Base-by-base conservation (phyloP, 2,888 invertebrate genomes). In the Oasisia sp. region DNA sequence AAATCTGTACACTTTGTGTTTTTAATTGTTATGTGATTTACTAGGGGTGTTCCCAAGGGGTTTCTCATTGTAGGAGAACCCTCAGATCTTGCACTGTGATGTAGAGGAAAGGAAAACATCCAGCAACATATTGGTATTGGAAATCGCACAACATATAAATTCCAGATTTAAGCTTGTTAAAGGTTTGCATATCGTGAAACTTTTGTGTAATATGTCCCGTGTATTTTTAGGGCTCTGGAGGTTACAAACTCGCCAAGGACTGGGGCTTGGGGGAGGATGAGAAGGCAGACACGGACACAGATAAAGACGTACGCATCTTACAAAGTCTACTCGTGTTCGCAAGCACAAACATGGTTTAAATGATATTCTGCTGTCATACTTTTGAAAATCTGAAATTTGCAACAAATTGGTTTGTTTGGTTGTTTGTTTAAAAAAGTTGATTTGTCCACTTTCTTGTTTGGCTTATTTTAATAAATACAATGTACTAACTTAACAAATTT, bases 241-340 rank as follows among this genome's bases (percentile, higher is more conserved):
- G 93, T 45, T 94, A 94, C 93, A 94, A 94, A 92, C 93, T 95
- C 50, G 94, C 95, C 14, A 94, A 95, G 93, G 95, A 94, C 44
- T 96, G 95, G 95, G 95, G 95, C 32, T 94, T 95, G 90, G 92
- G 94, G n/a, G 95, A 95, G 93, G 95, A 94, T 92, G 94, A 94
- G 32, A 93, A 93, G 50, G 90, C 50, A 44, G 32, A 74, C 74
- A 74, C 74, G 27, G 74, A 74, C n/a, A 74, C 74, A 27, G 74
- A 74, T n/a, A 74, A 74, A 74, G 74, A 74, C n/a, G 74, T 74
- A 74, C 27, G n/a, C 7, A 27, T 74, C 74, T 74, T 74, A 27
- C 14, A 7, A 27, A 27, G 27, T 19, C 27, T n/a, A 27, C 74
- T 74, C 74, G 27, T 74, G n/a, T 27, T 14, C 7, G 27, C 74